Evolutionary conservation across 1,140 invertebrate genomes (phyloP).

Genomic region (Philotrypesis tridentata): DNA sequence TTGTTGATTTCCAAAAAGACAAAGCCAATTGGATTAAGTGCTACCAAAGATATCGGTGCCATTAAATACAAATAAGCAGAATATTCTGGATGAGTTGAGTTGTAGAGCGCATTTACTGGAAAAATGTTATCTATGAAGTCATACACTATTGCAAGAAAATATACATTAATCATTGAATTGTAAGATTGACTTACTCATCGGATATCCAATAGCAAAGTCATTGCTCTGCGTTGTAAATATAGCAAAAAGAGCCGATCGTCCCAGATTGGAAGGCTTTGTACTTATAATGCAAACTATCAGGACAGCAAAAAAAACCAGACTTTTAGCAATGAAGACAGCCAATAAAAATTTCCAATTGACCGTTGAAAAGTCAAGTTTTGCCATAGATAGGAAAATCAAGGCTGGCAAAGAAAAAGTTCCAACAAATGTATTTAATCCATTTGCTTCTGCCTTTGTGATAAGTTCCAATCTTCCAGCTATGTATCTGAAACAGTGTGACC

Average conservation of each 20-base stretch:
- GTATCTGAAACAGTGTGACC: slow-evolving; percentile 81
- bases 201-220: slow-evolving; percentile 98
- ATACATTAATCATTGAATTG: background rate
- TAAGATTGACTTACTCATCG: slow-evolving; percentile 84
- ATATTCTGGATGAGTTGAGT: slow-evolving; percentile 90
- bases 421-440: slow-evolving; percentile 94
- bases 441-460: slow-evolving; percentile 89
- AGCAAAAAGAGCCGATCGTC: slow-evolving; percentile 90
- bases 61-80: slow-evolving; percentile 93
- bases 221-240: slow-evolving; percentile 98
- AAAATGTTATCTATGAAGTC: slow-evolving; percentile 54
- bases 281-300: slow-evolving; percentile 86
- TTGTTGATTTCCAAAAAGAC: slow-evolving; percentile 92
- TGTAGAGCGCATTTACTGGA: slow-evolving; percentile 84
- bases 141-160: background rate
- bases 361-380: slow-evolving; percentile 86
- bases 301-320: slow-evolving; percentile 89
- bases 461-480: slow-evolving; percentile 89
- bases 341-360: slow-evolving; percentile 94
- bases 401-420: slow-evolving; percentile 94
- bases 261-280: slow-evolving; percentile 85
- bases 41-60: slow-evolving; percentile 93
- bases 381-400: slow-evolving; percentile 92
- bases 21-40: slow-evolving; percentile 95
- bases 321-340: slow-evolving; percentile 90